Base-by-base conservation (phyloP, 1,140 invertebrate genomes). In the Zeugodacus cucurbitae region DNA sequence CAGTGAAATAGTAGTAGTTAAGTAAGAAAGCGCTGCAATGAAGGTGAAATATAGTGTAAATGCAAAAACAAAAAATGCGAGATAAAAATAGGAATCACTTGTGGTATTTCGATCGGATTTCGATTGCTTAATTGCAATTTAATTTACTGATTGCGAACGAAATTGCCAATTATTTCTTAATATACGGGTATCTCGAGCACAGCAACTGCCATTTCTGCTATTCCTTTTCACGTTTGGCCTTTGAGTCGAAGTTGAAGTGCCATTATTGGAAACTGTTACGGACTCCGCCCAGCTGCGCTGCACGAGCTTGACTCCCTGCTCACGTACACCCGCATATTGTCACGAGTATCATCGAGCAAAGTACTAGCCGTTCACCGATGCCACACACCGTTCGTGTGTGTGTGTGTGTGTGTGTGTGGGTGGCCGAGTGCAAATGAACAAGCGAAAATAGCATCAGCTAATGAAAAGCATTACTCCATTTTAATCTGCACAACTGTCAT, bases 71-170 rank as follows among this genome's bases (percentile, higher is more conserved):
- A 62, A 57, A 62, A 54, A 54, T 54, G 48, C 48, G 6, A 54
- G n/a, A 54, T 54, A 17, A 86, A 59, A 58, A 59, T 20, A 74
- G 17, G 34, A 58, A 86, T 86, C 54, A 59, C 48, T 86, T 86
- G 85, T 86, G 85, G 85, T 86, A 86, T 59, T 86, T 58, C 54
- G 26, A 86, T 86, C 85, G 85, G 85, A 86, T 86, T 86, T 59
- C 67, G 64, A 88, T 88, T 88, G 87, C 67, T 88, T 88, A 88
- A 88, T 88, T 88, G 87, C 87, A 88, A 88, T 88, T 88, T 88
- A 88, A 88, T 88, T 74, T 74, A 88, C 64, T 88, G 87, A 88
- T 88, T 88, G 64, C 41, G 48, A 88, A 78, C 41, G 64, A 88
- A 74, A 88, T 88, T 88, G 87, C 20, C 85, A 86, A 82, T 82